phyloP scores from a whole-genome alignment of 2,888 invertebrate genomes.

The Scelioninae gen. 1 region DNA sequence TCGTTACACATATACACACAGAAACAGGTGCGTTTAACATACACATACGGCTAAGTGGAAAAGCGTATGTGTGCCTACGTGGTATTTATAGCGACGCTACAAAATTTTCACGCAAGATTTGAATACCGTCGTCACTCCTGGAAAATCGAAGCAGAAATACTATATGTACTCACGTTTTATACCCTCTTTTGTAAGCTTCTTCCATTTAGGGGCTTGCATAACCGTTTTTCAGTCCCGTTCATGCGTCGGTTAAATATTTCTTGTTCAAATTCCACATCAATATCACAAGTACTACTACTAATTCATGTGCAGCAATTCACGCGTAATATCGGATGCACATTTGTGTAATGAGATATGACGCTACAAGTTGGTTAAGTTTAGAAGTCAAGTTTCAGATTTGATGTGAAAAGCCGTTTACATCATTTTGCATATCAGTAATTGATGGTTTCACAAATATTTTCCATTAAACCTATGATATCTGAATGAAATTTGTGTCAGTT shows the following conservation, averaged over 20 bases:
- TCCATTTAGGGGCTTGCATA: conserved; percentile 44
- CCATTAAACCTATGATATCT: too few relatives aligned
- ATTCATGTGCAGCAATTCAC: conserved; percentile 17
- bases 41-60: too few relatives aligned
- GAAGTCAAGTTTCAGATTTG: too few relatives aligned
- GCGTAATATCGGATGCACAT: conserved; percentile 25
- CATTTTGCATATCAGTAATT: too few relatives aligned
- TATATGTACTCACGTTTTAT: conserved; percentile 48
- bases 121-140: conserved; percentile 63
- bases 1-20: conserved; percentile 2
- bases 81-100: conserved; percentile 64
- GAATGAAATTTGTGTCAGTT: too few relatives aligned
- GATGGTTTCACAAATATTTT: too few relatives aligned
- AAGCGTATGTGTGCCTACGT: conserved; percentile 26
- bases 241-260: conserved; percentile 45
- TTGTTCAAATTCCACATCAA: conserved; percentile 26
- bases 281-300: conserved; percentile 36
- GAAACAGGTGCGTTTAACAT: background rate
- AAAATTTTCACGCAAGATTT: conserved; percentile 69
- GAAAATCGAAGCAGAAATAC: conserved; percentile 61
- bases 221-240: conserved; percentile 45
- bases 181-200: conserved; percentile 45
- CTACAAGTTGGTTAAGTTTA: too few relatives aligned
- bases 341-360: conserved; percentile 30
- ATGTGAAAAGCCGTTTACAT: too few relatives aligned